Percentiles rank a stretch among this genome's conserved stretches.
These are phyloP conservation scores for Mystacides longicornis DNA, from an alignment of 2,888 invertebrate species.

Conservation along the genomic window DNA sequence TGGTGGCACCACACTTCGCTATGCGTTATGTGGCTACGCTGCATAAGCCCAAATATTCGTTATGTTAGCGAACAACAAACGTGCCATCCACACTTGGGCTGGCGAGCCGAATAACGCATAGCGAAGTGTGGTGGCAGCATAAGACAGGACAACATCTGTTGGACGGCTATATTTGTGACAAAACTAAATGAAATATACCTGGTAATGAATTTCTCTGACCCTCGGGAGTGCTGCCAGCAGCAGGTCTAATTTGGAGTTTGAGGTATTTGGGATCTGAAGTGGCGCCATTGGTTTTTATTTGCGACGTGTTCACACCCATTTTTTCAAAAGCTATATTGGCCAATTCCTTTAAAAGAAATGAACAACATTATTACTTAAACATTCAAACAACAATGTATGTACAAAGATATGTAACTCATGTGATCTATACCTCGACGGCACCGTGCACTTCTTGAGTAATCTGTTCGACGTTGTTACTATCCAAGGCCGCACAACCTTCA, in stretches of 20 bases:
- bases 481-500: slow-evolving; percentile 51
- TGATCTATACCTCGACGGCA: slow-evolving; percentile 19
- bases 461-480: slow-evolving; percentile 37
- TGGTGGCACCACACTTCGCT: too few relatives aligned
- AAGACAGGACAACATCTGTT: too few relatives aligned
- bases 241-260: slow-evolving; percentile 30
- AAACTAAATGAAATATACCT: slow-evolving; percentile 30
- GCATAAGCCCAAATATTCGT: too few relatives aligned
- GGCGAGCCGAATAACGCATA: too few relatives aligned
- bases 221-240: slow-evolving; percentile 18
- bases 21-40: too few relatives aligned
- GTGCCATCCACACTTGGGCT: too few relatives aligned
- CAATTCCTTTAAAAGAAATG: slow-evolving; percentile 47
- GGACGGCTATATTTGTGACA: neutral
- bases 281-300: slow-evolving; percentile 31
- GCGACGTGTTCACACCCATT: slow-evolving; percentile 47
- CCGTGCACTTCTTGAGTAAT: slow-evolving; percentile 38
- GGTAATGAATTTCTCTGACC: slow-evolving; percentile 45
- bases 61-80: too few relatives aligned
- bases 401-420: neutral
- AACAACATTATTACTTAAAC: neutral
- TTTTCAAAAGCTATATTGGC: slow-evolving; percentile 77
- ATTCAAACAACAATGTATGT: neutral
- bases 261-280: slow-evolving; percentile 55
- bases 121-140: too few relatives aligned